A percentile compares a stretch with the other conserved stretches of the same genome.
These are phyloP conservation scores for Oasisia sp. DNA, from an alignment of 2,888 invertebrate species.

Conservation along the genomic window DNA sequence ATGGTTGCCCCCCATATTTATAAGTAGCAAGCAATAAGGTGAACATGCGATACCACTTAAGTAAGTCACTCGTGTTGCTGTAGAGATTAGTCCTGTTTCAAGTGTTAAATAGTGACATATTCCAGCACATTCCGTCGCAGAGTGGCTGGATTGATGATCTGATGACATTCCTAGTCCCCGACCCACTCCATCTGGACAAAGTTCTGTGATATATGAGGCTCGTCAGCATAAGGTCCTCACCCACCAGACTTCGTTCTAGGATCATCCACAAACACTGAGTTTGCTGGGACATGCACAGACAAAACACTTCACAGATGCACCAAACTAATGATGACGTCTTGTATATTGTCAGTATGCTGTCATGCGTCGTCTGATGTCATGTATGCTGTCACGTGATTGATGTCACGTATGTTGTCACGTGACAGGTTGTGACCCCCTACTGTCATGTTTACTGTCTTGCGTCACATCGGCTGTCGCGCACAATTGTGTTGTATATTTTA, in stretches of 20 bases:
- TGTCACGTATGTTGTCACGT: not conserved
- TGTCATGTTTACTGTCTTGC: not conserved
- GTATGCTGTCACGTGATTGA: not conserved
- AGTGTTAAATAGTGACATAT: not conserved
- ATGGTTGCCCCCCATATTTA: not conserved
- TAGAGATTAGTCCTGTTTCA: not conserved
- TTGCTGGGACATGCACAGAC: not conserved
- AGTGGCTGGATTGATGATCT: not conserved
- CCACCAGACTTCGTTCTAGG: not conserved
- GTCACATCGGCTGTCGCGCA: not conserved
- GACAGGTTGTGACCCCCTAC: not conserved
- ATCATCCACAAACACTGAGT: not conserved
- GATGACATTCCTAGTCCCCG: not conserved
- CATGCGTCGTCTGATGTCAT: not conserved
- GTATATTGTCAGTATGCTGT: not conserved
- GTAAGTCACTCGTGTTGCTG: not conserved
- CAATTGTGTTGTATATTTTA: not conserved
- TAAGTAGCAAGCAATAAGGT: not conserved
- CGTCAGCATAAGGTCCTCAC: not conserved
- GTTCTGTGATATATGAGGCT: not conserved
- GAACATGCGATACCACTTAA: not conserved
- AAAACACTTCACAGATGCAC: not conserved
- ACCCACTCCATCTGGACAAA: not conserved
- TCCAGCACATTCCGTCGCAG: not conserved
- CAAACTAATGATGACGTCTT: conserved; percentile 1